phyloP scores from a whole-genome alignment of 1,140 invertebrate species.

The Vollenhovia emeryi region DNA sequence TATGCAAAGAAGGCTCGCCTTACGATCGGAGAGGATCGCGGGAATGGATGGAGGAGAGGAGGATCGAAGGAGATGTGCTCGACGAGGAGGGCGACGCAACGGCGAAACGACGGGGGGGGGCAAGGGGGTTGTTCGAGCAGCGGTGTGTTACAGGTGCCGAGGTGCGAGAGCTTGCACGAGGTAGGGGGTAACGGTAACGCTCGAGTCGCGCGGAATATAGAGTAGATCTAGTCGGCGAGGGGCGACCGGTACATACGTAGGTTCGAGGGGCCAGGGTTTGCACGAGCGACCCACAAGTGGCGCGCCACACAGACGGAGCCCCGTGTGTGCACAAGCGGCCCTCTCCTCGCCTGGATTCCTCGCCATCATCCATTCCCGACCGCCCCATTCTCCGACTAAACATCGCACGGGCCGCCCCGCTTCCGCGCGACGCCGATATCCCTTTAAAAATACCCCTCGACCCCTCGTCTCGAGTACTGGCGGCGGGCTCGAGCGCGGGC shows the following conservation, averaged over 20 bases:
- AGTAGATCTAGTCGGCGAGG: slow-evolving; percentile 56
- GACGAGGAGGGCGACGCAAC: slow-evolving; percentile 13
- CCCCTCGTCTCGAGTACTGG: not conserved
- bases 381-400: slow-evolving; percentile 18
- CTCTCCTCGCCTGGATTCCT: slow-evolving; percentile 7
- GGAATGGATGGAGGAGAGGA: slow-evolving; percentile 17
- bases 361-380: slow-evolving; percentile 34
- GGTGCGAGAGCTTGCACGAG: slow-evolving; percentile 64
- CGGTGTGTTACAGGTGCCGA: slow-evolving; percentile 70
- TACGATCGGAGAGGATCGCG: slow-evolving; percentile 29
- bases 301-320: slow-evolving; percentile 59
- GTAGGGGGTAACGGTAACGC: slow-evolving; percentile 70
- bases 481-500: not conserved
- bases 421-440: not conserved
- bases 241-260: slow-evolving; percentile 58
- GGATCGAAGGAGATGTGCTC: not conserved
- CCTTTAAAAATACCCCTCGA: slow-evolving; percentile 50
- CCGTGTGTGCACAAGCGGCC: slow-evolving; percentile 49
- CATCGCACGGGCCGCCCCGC: slow-evolving; percentile 5
- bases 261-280: slow-evolving; percentile 62
- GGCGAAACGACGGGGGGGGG: not conserved
- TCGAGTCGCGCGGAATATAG: slow-evolving; percentile 76
- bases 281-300: slow-evolving; percentile 75
- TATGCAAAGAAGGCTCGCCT: slow-evolving; percentile 39
- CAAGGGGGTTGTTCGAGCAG: slow-evolving; percentile 31